Evolutionary conservation across 2,888 invertebrate genomes (phyloP).

Genomic region (Tortrix viridana): DNA sequence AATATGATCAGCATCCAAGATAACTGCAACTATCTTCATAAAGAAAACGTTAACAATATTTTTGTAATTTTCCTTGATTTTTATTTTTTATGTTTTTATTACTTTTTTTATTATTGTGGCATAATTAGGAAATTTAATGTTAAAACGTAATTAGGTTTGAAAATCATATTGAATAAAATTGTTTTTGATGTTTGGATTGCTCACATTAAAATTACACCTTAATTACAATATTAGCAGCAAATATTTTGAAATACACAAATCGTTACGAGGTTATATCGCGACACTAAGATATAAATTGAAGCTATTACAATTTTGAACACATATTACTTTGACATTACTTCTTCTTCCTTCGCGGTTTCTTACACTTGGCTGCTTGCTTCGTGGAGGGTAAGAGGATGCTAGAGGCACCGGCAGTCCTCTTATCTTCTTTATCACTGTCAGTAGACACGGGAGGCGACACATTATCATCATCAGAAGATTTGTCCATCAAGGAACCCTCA

Average conservation of each 20-base stretch:
- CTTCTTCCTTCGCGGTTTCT: constrained; percentile 85
- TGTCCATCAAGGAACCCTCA: constrained; percentile 72
- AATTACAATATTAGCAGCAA: constrained; percentile 63
- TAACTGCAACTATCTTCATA: constrained; percentile 47
- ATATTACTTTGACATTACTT: constrained; percentile 73
- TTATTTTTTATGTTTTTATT: constrained; percentile 72
- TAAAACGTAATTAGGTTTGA: constrained; percentile 24
- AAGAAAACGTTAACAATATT: constrained; percentile 58
- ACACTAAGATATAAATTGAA: constrained; percentile 50
- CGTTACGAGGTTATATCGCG: constrained; percentile 45
- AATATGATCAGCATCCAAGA: background rate
- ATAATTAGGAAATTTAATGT: constrained; percentile 26
- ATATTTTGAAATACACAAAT: constrained; percentile 43
- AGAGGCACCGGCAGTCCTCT: constrained; percentile 66
- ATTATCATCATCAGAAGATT: constrained; percentile 84
- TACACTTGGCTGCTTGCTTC: constrained; percentile 77
- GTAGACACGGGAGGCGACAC: constrained; percentile 78
- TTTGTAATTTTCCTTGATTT: constrained; percentile 71
- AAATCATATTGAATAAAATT: constrained; percentile 26
- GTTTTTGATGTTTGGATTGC: constrained; percentile 69
- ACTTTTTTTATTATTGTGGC: constrained; percentile 53
- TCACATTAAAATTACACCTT: constrained; percentile 58
- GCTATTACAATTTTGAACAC: constrained; percentile 60
- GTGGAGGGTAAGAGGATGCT: constrained; percentile 63
- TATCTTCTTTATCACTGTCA: constrained; percentile 83